Percentiles rank a stretch among this genome's conserved stretches.
These are phyloP conservation scores for Ophion obscuratus DNA, from an alignment of 2,888 invertebrate species.

Conservation along the genomic window DNA sequence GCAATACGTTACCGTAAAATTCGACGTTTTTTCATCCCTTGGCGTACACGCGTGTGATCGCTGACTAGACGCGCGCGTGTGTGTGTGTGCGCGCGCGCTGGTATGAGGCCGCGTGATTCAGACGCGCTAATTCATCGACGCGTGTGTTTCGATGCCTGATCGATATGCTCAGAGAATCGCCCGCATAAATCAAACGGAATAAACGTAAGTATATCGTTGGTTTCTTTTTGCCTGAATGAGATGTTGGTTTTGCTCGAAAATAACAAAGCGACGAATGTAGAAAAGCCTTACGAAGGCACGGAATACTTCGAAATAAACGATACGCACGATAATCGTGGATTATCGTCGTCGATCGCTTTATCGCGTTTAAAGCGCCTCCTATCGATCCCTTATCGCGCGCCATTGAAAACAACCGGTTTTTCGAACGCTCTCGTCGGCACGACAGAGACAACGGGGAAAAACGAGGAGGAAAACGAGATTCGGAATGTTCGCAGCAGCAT, in stretches of 20 bases:
- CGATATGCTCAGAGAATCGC: constrained; percentile 36
- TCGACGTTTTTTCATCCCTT: neutral
- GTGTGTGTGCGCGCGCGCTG: constrained; percentile 10
- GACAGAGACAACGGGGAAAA: too few species aligned
- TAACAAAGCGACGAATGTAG: neutral
- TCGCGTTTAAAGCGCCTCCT: neutral
- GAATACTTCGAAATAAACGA: too few species aligned
- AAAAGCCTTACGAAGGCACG: neutral
- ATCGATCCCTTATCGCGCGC: constrained; percentile 3
- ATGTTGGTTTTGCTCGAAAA: neutral
- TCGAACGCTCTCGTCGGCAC: neutral
- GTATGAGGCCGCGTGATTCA: constrained; percentile 43
- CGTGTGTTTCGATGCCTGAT: constrained; percentile 22
- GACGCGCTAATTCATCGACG: constrained; percentile 41
- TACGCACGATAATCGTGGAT: neutral
- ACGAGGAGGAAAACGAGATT: neutral
- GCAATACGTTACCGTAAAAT: neutral
- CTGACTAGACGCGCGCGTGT: neutral
- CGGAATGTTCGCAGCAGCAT: neutral
- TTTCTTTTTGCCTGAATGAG: neutral
- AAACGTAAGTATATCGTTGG: constrained; percentile 18
- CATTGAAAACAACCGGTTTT: neutral
- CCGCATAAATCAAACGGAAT: constrained; percentile 1
- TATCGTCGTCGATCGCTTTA: constrained; percentile 7
- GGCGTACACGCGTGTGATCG: neutral